Evolutionary conservation across 2,888 invertebrate species (phyloP).

Genomic region (Glaucopsyche alexis): DNA sequence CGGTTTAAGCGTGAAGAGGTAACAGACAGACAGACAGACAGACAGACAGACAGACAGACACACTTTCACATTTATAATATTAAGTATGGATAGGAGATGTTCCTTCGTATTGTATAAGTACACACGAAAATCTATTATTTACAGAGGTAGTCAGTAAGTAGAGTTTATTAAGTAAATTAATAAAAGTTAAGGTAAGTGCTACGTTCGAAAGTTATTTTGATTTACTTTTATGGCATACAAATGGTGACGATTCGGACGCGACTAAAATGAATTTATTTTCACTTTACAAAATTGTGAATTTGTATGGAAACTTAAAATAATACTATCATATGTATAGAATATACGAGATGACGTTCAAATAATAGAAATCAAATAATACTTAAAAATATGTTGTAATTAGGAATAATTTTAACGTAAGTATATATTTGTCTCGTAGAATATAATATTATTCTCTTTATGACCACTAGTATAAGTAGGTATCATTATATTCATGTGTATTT

Average conservation of each 20-base stretch:
- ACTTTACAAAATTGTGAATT: conserved; percentile 39
- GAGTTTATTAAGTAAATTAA: neutral
- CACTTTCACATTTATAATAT: too few relatives aligned
- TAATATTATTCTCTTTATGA: too few relatives aligned
- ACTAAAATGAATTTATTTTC: conserved; percentile 44
- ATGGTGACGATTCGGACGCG: conserved; percentile 45
- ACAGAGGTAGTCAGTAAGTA: neutral
- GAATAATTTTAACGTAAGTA: too few relatives aligned
- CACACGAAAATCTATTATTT: neutral
- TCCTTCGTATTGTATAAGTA: neutral
- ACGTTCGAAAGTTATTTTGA: conserved; percentile 43
- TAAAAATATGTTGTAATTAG: too few relatives aligned
- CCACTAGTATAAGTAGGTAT: neutral
- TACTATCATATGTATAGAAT: too few relatives aligned
- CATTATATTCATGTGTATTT: neutral
- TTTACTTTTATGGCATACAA: conserved; percentile 45
- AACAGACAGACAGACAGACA: too few relatives aligned
- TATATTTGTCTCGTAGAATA: too few relatives aligned
- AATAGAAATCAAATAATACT: too few relatives aligned
- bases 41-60: too few relatives aligned
- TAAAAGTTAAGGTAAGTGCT: conserved; percentile 33
- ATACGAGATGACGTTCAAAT: too few relatives aligned
- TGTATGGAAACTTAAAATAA: too few relatives aligned
- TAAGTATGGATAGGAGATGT: neutral
- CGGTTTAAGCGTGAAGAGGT: too few relatives aligned